A percentile compares a stretch with the other conserved stretches of the same genome.
phyloP scores from a whole-genome alignment of 2,113 vertebrate genomes.

The Tragulus kanchil region DNA sequence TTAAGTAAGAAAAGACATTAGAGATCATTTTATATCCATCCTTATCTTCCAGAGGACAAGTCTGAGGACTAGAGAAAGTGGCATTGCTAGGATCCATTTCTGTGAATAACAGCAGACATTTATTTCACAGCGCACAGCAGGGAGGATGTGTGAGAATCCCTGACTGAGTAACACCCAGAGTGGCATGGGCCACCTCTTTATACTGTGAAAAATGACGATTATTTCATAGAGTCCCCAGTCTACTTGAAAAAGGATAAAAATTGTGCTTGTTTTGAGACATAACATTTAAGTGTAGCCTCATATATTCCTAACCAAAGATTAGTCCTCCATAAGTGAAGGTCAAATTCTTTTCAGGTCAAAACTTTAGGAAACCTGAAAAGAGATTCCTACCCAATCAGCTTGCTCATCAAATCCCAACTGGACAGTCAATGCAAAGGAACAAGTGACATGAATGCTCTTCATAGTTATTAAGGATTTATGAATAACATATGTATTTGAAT shows the following conservation, averaged over 20 bases:
- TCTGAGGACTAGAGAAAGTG: background rate
- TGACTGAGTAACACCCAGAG: background rate
- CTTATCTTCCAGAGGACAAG: background rate
- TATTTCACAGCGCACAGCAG: background rate
- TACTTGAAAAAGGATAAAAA: background rate
- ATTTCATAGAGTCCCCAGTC: background rate
- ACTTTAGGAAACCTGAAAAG: background rate
- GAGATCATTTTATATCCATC: background rate
- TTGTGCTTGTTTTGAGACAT: background rate
- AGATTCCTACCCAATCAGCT: too few relatives aligned
- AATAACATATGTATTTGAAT: too few relatives aligned
- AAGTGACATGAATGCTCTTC: background rate
- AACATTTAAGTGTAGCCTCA: background rate
- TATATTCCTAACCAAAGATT: background rate
- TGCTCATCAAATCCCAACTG: background rate
- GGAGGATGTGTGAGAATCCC: background rate
- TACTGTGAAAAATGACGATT: background rate
- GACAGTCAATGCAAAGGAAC: background rate
- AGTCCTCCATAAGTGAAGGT: background rate
- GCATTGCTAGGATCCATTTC: background rate
- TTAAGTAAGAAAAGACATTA: background rate
- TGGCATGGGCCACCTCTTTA: background rate
- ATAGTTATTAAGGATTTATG: too few relatives aligned
- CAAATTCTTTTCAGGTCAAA: background rate
- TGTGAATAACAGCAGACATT: background rate